phyloP scores from a whole-genome alignment of 1,140 invertebrate genomes.

The Dysdera silvatica region DNA sequence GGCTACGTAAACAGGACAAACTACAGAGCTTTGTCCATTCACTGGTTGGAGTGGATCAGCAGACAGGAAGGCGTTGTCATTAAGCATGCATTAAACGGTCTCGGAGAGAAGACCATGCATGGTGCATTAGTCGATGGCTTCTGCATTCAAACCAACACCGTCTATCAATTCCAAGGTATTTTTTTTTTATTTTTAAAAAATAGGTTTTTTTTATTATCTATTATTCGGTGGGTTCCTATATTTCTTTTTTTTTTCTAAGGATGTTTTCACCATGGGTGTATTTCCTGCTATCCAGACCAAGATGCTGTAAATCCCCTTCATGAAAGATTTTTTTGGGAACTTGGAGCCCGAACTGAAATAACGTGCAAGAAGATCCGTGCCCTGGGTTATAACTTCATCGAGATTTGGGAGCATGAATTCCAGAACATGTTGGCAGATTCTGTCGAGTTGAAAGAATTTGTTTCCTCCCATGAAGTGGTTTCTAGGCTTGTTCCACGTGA shows the following conservation, averaged over 20 bases:
- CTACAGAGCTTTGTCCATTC: neutral
- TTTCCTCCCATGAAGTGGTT: neutral
- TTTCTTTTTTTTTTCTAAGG: constrained; percentile 6
- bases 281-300: neutral
- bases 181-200: neutral
- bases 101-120: neutral
- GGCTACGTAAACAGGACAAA: constrained; percentile 12
- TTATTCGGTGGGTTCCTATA: no score
- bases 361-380: neutral
- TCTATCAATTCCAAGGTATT: neutral
- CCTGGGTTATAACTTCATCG: neutral
- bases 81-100: constrained; percentile 9
- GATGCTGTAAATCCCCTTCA: neutral
- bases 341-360: neutral
- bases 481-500: neutral
- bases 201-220: no score
- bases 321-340: neutral
- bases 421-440: neutral
- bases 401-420: neutral
- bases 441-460: neutral
- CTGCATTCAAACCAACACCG: neutral
- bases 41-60: constrained; percentile 20
- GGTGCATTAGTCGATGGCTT: neutral
- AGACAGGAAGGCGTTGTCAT: constrained; percentile 5
- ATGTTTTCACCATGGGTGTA: neutral